Base-by-base conservation (phyloP, 2,113 vertebrate genomes). In the Scalopus aquaticus region DNA sequence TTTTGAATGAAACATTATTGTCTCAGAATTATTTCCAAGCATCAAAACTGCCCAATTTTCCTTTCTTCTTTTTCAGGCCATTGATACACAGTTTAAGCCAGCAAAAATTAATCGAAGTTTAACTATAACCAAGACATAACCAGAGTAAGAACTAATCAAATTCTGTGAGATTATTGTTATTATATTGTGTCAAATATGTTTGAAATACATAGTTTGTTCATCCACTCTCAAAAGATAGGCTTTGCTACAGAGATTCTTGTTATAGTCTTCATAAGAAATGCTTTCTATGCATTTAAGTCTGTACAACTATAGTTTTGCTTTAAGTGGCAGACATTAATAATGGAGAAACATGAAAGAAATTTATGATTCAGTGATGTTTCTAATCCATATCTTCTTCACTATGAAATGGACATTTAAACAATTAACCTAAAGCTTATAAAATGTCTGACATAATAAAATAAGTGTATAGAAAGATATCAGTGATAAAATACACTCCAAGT, bases 21-120 rank as follows among this genome's bases (percentile, higher is more conserved):
- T n/a, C 42, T 69, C 42, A 92, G 44, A 86, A 80, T 60, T 78
- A 51, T 83, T 96, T 95, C 37, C 37, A 85, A 74, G 85, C 15
- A 46, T 74, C 42, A 35, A 51, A 70, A 11, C 9, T 51, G 32
- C 0, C 39, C 39, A n/a, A 10, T 73, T 56, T 88, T 87, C 8
- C 22, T 80, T 44, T 83, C 9, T 72, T 85, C 8, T 46, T 60
- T 81, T 72, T 76, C 30, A 80, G 42, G 9, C 58, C 32, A 10
- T 54, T 88, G 32, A 4, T 76, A 8, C 5, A 24, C 11, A 76
- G 3, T 54, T 6, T 5, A 64, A 46, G 8, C 35, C 35, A 88
- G 37, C 11, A 74, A 87, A 67, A 58, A 4, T 58, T 49, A 17
- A n/a, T 62, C 80, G 39, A 88, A 60, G 17, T 74, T 82, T 37